phyloP scores from a whole-genome alignment of 2,113 vertebrate species.

The Glareola pratincola region DNA sequence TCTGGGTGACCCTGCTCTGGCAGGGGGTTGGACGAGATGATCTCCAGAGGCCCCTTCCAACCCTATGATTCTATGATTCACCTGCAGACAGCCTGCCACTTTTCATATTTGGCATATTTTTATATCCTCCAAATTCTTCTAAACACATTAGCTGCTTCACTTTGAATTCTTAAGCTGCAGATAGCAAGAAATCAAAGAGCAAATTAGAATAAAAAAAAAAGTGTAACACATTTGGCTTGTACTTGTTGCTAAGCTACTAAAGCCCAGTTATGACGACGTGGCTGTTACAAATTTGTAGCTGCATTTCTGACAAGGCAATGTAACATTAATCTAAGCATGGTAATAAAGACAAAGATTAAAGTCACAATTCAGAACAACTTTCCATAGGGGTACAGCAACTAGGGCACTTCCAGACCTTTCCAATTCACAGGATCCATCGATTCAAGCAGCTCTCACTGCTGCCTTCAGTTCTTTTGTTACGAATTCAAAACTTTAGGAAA shows the following conservation, averaged over 20 bases:
- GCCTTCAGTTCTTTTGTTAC: not conserved
- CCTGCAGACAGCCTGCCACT: not conserved
- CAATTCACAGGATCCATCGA: not conserved
- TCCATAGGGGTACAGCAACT: not conserved
- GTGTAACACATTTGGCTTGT: not conserved
- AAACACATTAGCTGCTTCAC: not conserved
- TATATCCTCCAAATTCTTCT: not conserved
- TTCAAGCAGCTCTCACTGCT: not conserved
- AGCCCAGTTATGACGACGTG: not conserved
- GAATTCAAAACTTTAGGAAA: not conserved
- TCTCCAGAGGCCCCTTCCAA: too few relatives aligned
- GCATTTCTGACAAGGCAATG: not conserved
- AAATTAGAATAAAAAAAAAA: not conserved
- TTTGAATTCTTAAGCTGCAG: not conserved
- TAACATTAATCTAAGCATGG: not conserved
- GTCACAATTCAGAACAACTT: not conserved
- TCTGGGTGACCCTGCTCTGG: too few relatives aligned
- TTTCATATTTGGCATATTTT: not conserved
- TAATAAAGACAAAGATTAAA: not conserved
- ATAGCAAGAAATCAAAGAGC: not conserved
- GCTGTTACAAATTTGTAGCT: not conserved
- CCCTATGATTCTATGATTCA: not conserved
- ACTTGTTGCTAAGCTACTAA: conserved; percentile 39
- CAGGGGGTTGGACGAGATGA: too few relatives aligned
- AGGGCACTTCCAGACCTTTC: not conserved